Evolutionary conservation across 2,113 vertebrate species (phyloP), one percentile per base, ranked within the genome.

Genomic region (Caracal caracal): DNA sequence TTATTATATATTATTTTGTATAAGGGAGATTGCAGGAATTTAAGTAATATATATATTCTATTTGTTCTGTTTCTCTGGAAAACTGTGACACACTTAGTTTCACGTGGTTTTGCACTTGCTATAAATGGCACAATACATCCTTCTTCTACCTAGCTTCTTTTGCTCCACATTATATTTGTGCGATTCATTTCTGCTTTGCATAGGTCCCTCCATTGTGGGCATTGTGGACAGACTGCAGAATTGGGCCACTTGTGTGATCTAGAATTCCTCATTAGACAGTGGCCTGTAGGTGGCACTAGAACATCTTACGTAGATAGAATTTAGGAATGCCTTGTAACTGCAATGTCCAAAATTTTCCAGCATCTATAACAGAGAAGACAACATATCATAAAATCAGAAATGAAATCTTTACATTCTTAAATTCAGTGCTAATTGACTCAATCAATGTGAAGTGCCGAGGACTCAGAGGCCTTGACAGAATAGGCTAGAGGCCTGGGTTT

Each of bases 231-330:
- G 5, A 6, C 26, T 37, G 66, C 0, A 3, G 30, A 24, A 63
- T 4, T 17, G 13, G 19, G 40, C n/a, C 19, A 1, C 10, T 43
- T 59, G 66, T 20, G 11, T 5, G 2, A 9, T 47, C 47, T 40
- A 5, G 30, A 16, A 2, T 5, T 0, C 30, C 68, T 66, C 33
- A 2, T 16, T 24, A 47, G n/a, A 53, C 53, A 65, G 49, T 4
- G 22, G 61, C 95, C 97, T 81, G 89, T 35, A 97, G 97, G 73
- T 93, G 96, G 97, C 95, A 30, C 86, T 80, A 83, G 53, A 90
- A 68, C 65, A 84, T 76, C 86, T n/a, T 22, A 6, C 47, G 22
- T 35, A 47, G 78, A 24, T 8, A 59, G 56, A 91, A 82, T 22
- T 80, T 49, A 11, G 73, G 83, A 80, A 8, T 2, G 40, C 56